Percentiles rank a stretch among this genome's conserved stretches.
phyloP scores from a whole-genome alignment of 2,113 vertebrate species.

The Anarrhichthys ocellatus region DNA sequence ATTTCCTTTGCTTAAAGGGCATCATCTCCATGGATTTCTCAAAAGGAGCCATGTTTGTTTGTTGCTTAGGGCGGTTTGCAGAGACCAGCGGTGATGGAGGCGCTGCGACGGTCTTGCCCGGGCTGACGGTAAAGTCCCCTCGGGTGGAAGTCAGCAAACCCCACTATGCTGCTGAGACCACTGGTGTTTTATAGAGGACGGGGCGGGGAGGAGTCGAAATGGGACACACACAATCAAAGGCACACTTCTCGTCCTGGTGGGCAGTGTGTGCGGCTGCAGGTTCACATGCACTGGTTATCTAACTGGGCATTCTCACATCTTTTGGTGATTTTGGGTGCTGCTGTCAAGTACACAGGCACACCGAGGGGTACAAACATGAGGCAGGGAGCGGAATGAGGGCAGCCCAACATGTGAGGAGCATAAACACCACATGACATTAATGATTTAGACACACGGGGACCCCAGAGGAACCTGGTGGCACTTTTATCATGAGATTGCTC shows the following conservation, averaged over 20 bases:
- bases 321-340: conserved; percentile 56
- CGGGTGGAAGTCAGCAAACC: conserved; percentile 75
- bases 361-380: background rate
- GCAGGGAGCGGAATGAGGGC: conserved; percentile 23
- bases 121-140: conserved; percentile 75
- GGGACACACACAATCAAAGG: conserved; percentile 59
- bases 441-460: background rate
- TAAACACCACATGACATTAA: conserved; percentile 33
- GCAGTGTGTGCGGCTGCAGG: conserved; percentile 31
- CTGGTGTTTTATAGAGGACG: conserved; percentile 71
- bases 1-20: conserved; percentile 87
- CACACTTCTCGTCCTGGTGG: conserved; percentile 41
- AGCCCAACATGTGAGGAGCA: conserved; percentile 6
- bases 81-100: conserved; percentile 22
- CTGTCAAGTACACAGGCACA: conserved; percentile 50
- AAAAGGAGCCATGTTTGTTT: conserved; percentile 81
- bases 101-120: conserved; percentile 37
- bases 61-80: conserved; percentile 41
- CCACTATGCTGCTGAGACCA: background rate
- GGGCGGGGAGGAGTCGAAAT: conserved; percentile 67
- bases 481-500: background rate
- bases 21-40: conserved; percentile 84
- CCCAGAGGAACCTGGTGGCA: background rate
- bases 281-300: conserved; percentile 72
- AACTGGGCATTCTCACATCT: conserved; percentile 61